Evolutionary conservation across 2,113 vertebrate species (phyloP).

Genomic region (Pelusios castaneus): DNA sequence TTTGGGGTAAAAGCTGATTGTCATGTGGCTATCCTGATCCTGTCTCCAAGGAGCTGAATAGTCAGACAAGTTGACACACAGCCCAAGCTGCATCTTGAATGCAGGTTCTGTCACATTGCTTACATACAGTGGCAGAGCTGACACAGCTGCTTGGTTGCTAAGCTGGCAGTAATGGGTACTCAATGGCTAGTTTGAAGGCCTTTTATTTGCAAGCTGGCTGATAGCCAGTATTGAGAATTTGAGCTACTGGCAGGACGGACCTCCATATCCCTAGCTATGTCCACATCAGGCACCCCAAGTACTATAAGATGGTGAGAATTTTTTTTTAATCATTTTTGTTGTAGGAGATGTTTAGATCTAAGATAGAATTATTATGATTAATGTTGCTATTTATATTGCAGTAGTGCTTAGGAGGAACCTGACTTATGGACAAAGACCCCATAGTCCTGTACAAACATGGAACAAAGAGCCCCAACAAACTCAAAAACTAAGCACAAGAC

Average conservation of each 20-base stretch:
- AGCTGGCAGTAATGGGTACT: rapidly evolving
- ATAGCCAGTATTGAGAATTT: rapidly evolving
- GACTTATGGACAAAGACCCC: background rate
- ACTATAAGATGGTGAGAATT: rapidly evolving
- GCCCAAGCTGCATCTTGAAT: background rate
- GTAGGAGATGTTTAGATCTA: background rate
- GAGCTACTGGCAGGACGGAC: background rate
- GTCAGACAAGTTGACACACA: rapidly evolving
- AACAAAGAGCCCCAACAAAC: background rate
- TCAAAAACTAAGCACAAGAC: background rate
- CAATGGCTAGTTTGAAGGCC: rapidly evolving
- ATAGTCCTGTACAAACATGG: background rate
- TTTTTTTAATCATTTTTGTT: rapidly evolving
- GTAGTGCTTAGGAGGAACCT: background rate
- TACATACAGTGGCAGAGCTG: background rate
- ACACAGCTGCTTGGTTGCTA: rapidly evolving
- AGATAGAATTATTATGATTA: background rate
- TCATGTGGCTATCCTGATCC: rapidly evolving
- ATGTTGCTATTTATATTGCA: background rate
- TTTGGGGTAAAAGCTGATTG: background rate
- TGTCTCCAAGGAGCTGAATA: background rate
- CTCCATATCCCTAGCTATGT: background rate
- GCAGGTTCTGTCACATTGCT: rapidly evolving
- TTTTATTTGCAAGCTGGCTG: background rate
- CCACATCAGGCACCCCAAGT: rapidly evolving